Percentiles rank a stretch among this genome's conserved stretches.
Evolutionary conservation across 2,888 invertebrate genomes (phyloP).

Genomic region (Reticulitermes lucifugus): DNA sequence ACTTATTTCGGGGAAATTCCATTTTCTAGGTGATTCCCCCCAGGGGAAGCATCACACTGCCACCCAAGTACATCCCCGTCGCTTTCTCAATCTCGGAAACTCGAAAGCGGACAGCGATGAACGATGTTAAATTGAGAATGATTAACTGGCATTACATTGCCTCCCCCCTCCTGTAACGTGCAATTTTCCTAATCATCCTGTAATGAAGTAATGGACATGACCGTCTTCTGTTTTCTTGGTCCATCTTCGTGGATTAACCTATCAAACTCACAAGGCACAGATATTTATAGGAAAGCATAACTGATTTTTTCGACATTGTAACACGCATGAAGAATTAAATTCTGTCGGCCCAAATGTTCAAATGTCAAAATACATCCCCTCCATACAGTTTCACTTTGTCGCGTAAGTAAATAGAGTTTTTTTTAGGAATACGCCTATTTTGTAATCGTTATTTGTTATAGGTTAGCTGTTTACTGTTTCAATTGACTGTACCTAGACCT

Average conservation of each 20-base stretch:
- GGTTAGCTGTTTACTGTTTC: too few species aligned
- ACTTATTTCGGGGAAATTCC: conserved; percentile 44
- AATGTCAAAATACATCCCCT: too few species aligned
- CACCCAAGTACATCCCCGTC: not conserved
- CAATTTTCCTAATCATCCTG: not conserved
- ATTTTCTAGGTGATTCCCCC: conserved; percentile 45
- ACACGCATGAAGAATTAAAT: not conserved
- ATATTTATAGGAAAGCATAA: not conserved
- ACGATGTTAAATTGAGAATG: not conserved
- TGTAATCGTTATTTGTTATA: too few species aligned
- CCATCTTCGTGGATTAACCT: not conserved
- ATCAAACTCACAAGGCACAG: not conserved
- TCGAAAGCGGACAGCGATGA: not conserved
- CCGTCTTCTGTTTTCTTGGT: too few species aligned
- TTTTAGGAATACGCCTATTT: too few species aligned
- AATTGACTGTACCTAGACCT: too few species aligned
- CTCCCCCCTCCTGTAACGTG: not conserved
- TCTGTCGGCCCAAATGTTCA: not conserved
- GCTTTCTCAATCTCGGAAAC: conserved; percentile 9
- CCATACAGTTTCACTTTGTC: too few species aligned
- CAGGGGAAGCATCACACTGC: conserved; percentile 13
- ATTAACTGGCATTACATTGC: not conserved
- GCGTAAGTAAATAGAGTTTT: too few species aligned
- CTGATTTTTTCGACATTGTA: not conserved
- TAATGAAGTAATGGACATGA: not conserved